Base-by-base conservation (phyloP, 2,113 vertebrate species). In the Gallinago undulata region DNA sequence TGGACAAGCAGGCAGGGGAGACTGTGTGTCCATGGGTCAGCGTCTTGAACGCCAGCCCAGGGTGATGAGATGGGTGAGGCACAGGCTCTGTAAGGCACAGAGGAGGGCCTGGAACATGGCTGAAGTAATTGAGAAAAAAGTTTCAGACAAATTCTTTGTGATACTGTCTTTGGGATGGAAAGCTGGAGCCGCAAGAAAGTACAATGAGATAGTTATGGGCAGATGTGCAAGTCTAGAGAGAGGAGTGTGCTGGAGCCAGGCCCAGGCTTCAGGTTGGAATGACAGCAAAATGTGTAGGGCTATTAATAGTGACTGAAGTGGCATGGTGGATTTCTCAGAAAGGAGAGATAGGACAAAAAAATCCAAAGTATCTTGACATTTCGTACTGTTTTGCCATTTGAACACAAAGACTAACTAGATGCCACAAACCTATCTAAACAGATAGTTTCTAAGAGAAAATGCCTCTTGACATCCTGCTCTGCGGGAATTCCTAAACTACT, bases 121-220 rank as follows among this genome's bases (percentile, higher is more conserved):
- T 96, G 89, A 97, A 89, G 87, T 96, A 75, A 96, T 47, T 69
- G 60, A 91, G 70, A 50, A 94, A 96, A 78, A 78, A 66, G 62
- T 59, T 85, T 64, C 1, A 1, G 81, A 79, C 6, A 37, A 94
- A 94, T 96, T 91, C 81, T 95, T 96, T 91, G 48, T 95, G 93
- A 94, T 96, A 64, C 27, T 84, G 87, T 96, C 66, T 96, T 96
- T 94, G 87, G 87, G 87, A 94, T 57, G 87, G 89, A 93, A 75
- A 30, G 62, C 80, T 95, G 85, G 79, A 90, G 53, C 85, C 63
- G 77, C 64, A 79, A 48, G 77, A 45, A 94, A 91, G 76, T 23
- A 94, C 81, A 91, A 39, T 81, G 77, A 92, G 87, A 87, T 70
- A 93, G 93, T 87, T 24, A 84, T 6, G 60, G 91, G 69, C 57